Evolutionary conservation across 1,140 invertebrate species (phyloP).

Genomic region (Paracyclopina nana): DNA sequence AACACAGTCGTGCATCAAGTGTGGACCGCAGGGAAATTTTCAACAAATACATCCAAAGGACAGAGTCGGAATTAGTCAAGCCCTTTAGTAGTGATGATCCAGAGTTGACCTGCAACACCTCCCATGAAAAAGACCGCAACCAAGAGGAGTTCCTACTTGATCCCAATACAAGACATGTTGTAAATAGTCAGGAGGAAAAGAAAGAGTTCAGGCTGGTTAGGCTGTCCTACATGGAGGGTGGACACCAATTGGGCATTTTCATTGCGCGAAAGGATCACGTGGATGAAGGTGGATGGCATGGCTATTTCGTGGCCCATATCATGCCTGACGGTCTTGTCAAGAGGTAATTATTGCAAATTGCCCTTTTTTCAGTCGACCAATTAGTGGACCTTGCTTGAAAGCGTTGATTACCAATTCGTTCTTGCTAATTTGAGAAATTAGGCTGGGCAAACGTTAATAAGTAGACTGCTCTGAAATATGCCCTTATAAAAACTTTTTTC

Average conservation of each 20-base stretch:
- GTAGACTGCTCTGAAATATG: too few species aligned
- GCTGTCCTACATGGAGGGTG: not conserved
- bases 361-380: not conserved
- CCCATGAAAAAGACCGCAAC: too few species aligned
- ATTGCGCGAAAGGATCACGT: slow-evolving; percentile 17
- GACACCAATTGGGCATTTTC: slow-evolving; percentile 17
- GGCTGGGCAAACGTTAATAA: too few species aligned
- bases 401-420: not conserved
- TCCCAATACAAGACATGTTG: too few species aligned
- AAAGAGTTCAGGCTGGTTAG: slow-evolving; percentile 13
- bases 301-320: slow-evolving; percentile 18
- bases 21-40: slow-evolving; percentile 15
- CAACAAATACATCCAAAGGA: slow-evolving; percentile 6
- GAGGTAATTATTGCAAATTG: slow-evolving; percentile 12
- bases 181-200: too few species aligned
- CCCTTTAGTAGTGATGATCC: too few species aligned
- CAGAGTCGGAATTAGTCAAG: too few species aligned
- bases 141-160: too few species aligned
- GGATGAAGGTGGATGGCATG: slow-evolving; percentile 1
- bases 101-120: too few species aligned
- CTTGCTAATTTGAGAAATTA: too few species aligned
- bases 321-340: slow-evolving; percentile 17
- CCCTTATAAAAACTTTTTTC: too few species aligned
- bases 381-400: not conserved
- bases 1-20: slow-evolving; percentile 7